Conservation (phyloP, 2,888 invertebrate species). For the Caenorhabditis uteleia region DNA sequence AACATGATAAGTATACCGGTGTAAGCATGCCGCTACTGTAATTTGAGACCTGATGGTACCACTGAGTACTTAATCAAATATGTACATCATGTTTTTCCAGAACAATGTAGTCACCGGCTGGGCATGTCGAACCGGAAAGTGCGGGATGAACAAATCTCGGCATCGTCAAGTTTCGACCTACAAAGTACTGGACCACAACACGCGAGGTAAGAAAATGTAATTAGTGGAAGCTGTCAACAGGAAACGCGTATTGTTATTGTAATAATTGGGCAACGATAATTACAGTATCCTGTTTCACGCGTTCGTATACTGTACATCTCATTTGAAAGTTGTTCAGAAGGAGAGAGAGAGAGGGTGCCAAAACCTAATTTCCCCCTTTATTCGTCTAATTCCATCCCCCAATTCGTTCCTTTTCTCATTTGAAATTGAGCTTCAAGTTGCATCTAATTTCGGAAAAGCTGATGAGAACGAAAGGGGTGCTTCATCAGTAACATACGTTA, state of each 20-base stretch:
- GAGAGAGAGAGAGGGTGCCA: not conserved
- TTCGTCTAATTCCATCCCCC: too few species aligned
- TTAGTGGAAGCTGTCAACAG: too few species aligned
- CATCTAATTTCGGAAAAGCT: constrained; percentile 23
- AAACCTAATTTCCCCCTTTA: not conserved
- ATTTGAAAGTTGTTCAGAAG: not conserved
- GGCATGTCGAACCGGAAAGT: constrained; percentile 86
- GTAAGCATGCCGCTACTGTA: not conserved
- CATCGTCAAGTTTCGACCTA: constrained; percentile 85
- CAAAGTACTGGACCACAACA: constrained; percentile 85
- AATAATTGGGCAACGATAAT: not conserved
- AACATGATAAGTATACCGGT: not conserved
- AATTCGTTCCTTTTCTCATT: too few species aligned
- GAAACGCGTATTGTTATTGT: not conserved
- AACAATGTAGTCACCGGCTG: constrained; percentile 73
- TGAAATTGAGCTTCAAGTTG: too few species aligned
- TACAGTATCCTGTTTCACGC: not conserved
- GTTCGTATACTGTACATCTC: not conserved
- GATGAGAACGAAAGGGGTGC: constrained; percentile 8
- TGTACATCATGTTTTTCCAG: constrained; percentile 49
- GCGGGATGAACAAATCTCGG: constrained; percentile 81
- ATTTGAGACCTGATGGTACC: not conserved
- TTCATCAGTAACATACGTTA: constrained; percentile 37
- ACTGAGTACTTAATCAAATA: constrained; percentile 2
- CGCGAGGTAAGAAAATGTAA: constrained; percentile 76